These are phyloP conservation scores for Drosophila prosaltans DNA, from an alignment of 1,140 invertebrate species.

Conservation along the genomic window DNA sequence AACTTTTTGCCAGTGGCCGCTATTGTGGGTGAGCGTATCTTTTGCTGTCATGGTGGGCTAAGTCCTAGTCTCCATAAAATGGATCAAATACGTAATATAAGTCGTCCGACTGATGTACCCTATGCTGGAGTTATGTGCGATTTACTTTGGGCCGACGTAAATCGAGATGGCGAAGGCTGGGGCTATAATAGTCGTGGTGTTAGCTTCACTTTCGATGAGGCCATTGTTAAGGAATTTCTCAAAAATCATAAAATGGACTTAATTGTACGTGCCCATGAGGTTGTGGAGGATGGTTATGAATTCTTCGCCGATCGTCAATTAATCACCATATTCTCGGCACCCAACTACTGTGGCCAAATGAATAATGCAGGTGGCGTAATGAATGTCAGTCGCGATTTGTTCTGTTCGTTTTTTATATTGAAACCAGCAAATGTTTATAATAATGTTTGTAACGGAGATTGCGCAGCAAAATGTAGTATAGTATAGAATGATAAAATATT, in stretches of 20 bases:
- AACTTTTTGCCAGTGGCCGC: constrained; percentile 92
- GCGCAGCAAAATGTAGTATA: neutral
- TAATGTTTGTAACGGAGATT: neutral
- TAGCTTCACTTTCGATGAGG: constrained; percentile 90
- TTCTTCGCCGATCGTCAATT: constrained; percentile 89
- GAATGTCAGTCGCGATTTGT: constrained; percentile 85
- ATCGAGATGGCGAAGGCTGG: constrained; percentile 91
- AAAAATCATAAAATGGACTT: constrained; percentile 91
- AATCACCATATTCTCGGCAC: constrained; percentile 93
- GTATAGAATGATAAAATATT: neutral
- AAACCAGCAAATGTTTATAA: constrained; percentile 7
- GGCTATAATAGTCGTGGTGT: constrained; percentile 93
- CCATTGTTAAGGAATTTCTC: constrained; percentile 91
- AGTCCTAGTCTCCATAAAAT: constrained; percentile 92
- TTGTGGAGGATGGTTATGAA: constrained; percentile 94
- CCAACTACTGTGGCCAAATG: constrained; percentile 93
- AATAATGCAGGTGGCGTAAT: constrained; percentile 98
- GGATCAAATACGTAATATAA: constrained; percentile 94
- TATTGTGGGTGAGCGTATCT: constrained; percentile 92
- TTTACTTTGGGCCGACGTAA: constrained; percentile 94
- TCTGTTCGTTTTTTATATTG: constrained; percentile 39
- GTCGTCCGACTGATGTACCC: constrained; percentile 94
- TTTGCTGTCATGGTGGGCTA: constrained; percentile 92
- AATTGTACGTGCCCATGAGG: constrained; percentile 94
- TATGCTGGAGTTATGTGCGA: constrained; percentile 92